phyloP scores from a whole-genome alignment of 2,888 invertebrate species.

The Bugula neritina region DNA sequence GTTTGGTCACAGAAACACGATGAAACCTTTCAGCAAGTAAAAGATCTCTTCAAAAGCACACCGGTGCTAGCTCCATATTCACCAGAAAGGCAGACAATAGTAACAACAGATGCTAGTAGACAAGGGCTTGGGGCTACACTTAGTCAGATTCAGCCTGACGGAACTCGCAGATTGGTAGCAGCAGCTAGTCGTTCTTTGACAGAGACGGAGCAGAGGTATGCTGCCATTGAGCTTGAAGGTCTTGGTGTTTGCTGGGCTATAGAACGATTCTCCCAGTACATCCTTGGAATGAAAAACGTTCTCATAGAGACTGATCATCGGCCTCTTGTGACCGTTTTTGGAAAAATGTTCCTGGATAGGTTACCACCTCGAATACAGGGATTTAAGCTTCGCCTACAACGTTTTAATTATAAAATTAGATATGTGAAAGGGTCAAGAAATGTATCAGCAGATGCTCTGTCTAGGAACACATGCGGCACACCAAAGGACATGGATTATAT shows the following conservation, averaged over 20 bases:
- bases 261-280: conserved; percentile 33
- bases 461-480: conserved; percentile 29
- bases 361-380: conserved; percentile 31
- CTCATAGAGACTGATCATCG: conserved; percentile 35
- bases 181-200: conserved; percentile 36
- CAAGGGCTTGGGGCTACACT: conserved; percentile 31
- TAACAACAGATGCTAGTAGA: conserved; percentile 29
- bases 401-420: conserved; percentile 21
- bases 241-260: conserved; percentile 33
- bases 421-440: conserved; percentile 31
- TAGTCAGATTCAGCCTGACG: conserved; percentile 27
- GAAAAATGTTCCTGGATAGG: conserved; percentile 30
- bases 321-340: conserved; percentile 31
- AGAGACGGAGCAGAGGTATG: conserved; percentile 33
- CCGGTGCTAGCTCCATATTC: conserved; percentile 29
- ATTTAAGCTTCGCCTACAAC: conserved; percentile 30
- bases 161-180: conserved; percentile 31
- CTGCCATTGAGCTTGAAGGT: conserved; percentile 35
- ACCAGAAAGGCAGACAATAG: conserved; percentile 19
- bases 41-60: conserved; percentile 8
- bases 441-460: conserved; percentile 31
- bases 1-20: conserved; percentile 31
- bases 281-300: conserved; percentile 33
- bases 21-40: conserved; percentile 27
- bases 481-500: background rate